Base-by-base conservation (phyloP, 2,113 vertebrate genomes). In the Raja brachyura region DNA sequence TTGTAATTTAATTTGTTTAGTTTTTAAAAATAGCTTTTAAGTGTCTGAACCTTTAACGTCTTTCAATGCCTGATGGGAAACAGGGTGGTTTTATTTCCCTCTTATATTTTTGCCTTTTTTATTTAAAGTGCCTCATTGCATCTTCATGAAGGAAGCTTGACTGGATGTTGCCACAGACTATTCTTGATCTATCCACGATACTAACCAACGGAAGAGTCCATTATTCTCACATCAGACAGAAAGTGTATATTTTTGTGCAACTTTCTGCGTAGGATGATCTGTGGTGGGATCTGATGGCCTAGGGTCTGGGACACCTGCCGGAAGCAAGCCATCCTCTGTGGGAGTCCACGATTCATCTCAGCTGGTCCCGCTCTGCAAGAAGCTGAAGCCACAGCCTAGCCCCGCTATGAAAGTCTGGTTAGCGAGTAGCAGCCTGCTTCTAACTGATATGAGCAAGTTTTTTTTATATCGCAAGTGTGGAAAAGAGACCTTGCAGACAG, bases 321-420 rank as follows among this genome's bases (percentile, higher is more conserved):
- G 97, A 98, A 98, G 96, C 96, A 97, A 97, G 97, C 96, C 96
- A 96, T 96, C 95, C 96, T 97, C 97, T 98, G 97, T 97, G 97
- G 96, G 95, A 97, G 95, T 97, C 96, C 96, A 95, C 95, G 39
- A 96, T 94, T 95, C 93, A 94, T 95, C 95, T 96, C 96, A 96
- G 95, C 94, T 96, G 95, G 95, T 94, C 94, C 94, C 95, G 93
- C 1, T 93, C 94, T 95, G 94, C 95, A 93, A 93, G 95, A 95
- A 95, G 94, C 94, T 95, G 96, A 98, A 98, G 97, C 97, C 97
- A 98, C 97, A 97, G 96, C 94, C 94, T 94, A 94, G 95, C 95
- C 94, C 94, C 95, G 94, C 93, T 94, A 93, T 94, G 94, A 94
- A 95, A 94, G 93, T 95, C 95, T 95, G 96, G 95, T 95, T 95